These are phyloP conservation scores for Saccopteryx leptura DNA, from an alignment of 2,113 vertebrate species.

Conservation along the genomic window DNA sequence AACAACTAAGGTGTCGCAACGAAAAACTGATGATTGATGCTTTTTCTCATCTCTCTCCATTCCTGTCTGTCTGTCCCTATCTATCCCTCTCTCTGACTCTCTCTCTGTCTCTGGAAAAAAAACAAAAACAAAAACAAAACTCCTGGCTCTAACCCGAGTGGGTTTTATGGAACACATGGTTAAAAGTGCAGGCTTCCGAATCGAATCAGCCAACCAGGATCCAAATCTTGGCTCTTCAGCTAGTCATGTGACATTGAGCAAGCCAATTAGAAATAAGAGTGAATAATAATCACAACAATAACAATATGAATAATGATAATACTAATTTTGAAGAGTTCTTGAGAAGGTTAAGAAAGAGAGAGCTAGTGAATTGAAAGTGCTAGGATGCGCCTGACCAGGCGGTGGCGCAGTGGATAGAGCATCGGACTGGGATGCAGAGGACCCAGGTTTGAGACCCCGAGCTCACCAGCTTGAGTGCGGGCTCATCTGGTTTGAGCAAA, in stretches of 20 bases:
- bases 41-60: too few relatives aligned
- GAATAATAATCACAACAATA: not conserved
- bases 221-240: not conserved
- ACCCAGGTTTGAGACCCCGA: too few relatives aligned
- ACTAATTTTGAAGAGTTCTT: not conserved
- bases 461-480: too few relatives aligned
- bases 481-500: too few relatives aligned
- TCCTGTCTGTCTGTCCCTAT: too few relatives aligned
- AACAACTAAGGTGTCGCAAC: too few relatives aligned
- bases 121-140: not conserved
- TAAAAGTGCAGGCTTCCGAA: not conserved
- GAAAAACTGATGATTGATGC: too few relatives aligned
- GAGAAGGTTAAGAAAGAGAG: not conserved
- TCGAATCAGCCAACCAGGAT: not conserved
- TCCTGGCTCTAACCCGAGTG: not conserved
- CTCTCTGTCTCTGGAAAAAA: not conserved
- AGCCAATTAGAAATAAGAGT: slow-evolving; percentile 25
- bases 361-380: not conserved
- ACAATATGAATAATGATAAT: not conserved
- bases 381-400: too few relatives aligned
- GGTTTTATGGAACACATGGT: not conserved
- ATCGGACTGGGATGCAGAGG: too few relatives aligned
- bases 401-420: too few relatives aligned
- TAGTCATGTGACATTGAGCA: not conserved
- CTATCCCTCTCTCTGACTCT: too few relatives aligned